phyloP scores from a whole-genome alignment of 2,113 vertebrate genomes.

The Dasyprocta punctata region DNA sequence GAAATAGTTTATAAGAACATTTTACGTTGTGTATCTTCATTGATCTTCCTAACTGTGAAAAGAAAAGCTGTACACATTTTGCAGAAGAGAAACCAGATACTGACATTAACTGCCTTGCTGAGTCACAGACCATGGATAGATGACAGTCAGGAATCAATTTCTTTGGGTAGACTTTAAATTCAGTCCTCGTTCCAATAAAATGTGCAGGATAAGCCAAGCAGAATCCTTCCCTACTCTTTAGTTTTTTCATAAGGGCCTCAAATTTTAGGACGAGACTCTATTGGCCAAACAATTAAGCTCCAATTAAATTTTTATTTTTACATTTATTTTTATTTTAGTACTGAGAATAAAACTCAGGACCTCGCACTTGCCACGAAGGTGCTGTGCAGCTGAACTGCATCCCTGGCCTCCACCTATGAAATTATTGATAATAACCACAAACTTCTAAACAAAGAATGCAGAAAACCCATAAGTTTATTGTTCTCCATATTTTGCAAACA shows the following conservation, averaged over 20 bases:
- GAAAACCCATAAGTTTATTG: not conserved
- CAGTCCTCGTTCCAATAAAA: too few relatives aligned
- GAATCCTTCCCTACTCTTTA: not conserved
- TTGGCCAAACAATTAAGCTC: not conserved
- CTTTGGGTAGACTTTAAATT: not conserved
- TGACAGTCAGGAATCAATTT: not conserved
- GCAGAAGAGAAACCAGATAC: not conserved
- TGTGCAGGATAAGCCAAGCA: not conserved
- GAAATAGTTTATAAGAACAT: not conserved
- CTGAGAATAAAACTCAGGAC: too few relatives aligned
- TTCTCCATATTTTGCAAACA: not conserved
- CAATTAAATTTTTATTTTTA: not conserved
- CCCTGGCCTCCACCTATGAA: not conserved
- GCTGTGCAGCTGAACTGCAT: too few relatives aligned
- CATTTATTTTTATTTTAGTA: too few relatives aligned
- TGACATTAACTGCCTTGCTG: not conserved
- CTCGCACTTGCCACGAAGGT: too few relatives aligned
- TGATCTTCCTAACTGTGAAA: not conserved
- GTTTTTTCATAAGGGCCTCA: not conserved
- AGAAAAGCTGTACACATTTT: not conserved
- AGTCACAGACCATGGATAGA: not conserved
- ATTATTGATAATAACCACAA: slow-evolving; percentile 1
- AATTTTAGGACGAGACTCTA: not conserved
- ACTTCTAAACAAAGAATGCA: not conserved
- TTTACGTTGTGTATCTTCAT: not conserved